Conservation (phyloP, 2,113 vertebrate species). For the Cebidichthys violaceus region DNA sequence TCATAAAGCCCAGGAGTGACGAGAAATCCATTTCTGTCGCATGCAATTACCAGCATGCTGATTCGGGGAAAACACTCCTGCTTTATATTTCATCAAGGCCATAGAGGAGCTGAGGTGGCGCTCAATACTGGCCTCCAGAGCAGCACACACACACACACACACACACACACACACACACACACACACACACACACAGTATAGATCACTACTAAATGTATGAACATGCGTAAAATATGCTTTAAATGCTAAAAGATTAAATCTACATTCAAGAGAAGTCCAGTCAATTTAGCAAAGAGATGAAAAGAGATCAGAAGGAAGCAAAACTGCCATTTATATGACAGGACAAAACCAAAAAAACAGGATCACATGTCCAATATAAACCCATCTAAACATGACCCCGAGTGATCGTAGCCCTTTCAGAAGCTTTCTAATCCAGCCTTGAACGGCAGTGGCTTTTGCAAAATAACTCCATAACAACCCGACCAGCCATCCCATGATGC, state of each 20-base stretch:
- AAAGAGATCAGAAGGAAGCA: background rate
- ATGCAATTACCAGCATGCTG: conserved; percentile 81
- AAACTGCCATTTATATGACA: background rate
- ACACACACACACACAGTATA: conserved; percentile 4
- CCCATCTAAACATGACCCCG: background rate
- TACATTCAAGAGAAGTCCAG: background rate
- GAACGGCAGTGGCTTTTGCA: no score
- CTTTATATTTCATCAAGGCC: conserved; percentile 77
- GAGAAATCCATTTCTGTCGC: conserved; percentile 82
- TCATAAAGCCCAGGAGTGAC: conserved; percentile 77
- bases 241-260: conserved; percentile 1
- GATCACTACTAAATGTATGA: background rate
- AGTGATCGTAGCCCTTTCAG: no score
- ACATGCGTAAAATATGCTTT: background rate
- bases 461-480: no score
- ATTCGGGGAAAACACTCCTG: conserved; percentile 73
- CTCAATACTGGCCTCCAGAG: conserved; percentile 53
- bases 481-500: no score
- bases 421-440: no score
- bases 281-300: background rate
- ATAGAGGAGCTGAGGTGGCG: conserved; percentile 64
- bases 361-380: background rate
- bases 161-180: conserved; percentile 14
- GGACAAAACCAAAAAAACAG: background rate
- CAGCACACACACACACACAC: conserved; percentile 24